Percentiles rank a stretch among this genome's conserved stretches.
Evolutionary conservation across 1,140 invertebrate genomes (phyloP).

Genomic region (Nymphalis io): DNA sequence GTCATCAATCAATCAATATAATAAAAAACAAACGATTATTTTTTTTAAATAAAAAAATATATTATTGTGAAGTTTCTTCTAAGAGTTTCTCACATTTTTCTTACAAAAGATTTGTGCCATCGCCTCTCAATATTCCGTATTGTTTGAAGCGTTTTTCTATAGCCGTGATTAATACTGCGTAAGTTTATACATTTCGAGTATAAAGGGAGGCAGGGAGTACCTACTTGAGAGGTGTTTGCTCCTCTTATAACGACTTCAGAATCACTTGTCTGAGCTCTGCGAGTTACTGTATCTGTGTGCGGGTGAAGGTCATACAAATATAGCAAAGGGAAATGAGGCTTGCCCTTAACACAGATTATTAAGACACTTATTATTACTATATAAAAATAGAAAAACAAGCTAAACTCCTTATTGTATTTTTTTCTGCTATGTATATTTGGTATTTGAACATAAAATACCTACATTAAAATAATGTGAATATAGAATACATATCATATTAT

Average conservation of each 20-base stretch:
- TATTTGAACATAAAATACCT: no score
- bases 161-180: constrained; percentile 14
- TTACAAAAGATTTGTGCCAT: constrained; percentile 1
- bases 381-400: no score
- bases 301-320: constrained; percentile 18
- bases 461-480: no score
- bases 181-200: constrained; percentile 18
- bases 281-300: constrained; percentile 3
- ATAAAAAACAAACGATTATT: no score
- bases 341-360: not conserved
- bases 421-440: no score
- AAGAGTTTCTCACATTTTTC: not conserved
- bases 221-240: constrained; percentile 25
- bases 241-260: constrained; percentile 16
- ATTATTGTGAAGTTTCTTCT: not conserved
- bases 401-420: no score
- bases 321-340: not conserved
- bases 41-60: no score
- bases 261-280: constrained; percentile 18
- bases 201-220: not conserved
- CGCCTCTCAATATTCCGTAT: constrained; percentile 2
- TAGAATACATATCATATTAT: no score
- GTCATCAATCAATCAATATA: no score
- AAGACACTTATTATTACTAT: no score
- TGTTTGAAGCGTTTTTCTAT: constrained; percentile 6